A percentile compares a stretch with the other conserved stretches of the same genome.
These are phyloP conservation scores for Plebejus melissa DNA, from an alignment of 2,888 invertebrate genomes.

Conservation along the genomic window DNA sequence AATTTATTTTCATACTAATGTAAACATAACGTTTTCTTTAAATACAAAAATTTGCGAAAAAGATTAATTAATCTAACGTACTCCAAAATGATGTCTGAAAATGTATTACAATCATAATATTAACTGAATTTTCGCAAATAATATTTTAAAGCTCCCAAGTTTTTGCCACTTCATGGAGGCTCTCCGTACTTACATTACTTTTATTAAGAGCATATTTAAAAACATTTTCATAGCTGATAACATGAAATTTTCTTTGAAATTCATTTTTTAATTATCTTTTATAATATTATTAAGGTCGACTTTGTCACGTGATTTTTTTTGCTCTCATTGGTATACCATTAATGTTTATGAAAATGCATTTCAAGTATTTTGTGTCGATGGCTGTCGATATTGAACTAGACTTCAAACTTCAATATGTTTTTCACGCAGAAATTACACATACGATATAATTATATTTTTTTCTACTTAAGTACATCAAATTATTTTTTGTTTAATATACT, in stretches of 20 bases:
- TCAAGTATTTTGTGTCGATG: neutral
- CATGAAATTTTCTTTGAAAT: neutral
- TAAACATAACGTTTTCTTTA: neutral
- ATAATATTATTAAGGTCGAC: neutral
- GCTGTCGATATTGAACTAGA: neutral
- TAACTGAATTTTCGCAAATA: neutral
- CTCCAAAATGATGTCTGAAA: neutral
- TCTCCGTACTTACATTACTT: constrained; percentile 16
- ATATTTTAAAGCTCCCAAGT: neutral
- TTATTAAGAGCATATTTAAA: constrained; percentile 18
- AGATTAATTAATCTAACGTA: constrained; percentile 7
- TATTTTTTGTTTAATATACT: neutral
- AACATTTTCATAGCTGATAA: neutral
- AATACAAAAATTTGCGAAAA: neutral
- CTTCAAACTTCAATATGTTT: too few species aligned
- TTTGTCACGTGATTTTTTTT: neutral
- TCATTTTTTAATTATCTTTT: neutral
- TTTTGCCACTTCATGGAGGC: constrained; percentile 16
- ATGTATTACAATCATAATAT: constrained; percentile 2
- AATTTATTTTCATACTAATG: neutral
- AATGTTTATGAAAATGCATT: neutral
- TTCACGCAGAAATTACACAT: too few species aligned
- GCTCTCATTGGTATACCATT: neutral
- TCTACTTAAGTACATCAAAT: neutral
- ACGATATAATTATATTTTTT: too few species aligned